Conservation (phyloP, 1,140 invertebrate genomes). For the Drosophila tristis region DNA sequence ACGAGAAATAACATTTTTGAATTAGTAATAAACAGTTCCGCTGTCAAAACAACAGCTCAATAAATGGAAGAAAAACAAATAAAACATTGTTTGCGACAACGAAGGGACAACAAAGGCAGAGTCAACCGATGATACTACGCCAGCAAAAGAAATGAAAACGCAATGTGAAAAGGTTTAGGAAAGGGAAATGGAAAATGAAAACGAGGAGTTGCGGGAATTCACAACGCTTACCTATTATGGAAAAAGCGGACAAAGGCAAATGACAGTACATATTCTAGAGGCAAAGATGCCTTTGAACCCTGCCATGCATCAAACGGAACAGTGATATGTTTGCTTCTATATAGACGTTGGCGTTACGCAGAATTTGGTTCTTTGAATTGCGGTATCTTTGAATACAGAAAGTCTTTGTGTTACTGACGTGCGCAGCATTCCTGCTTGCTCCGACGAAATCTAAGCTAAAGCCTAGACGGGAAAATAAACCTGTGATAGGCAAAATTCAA, state of each 20-base stretch:
- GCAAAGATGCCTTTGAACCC: conserved; percentile 38
- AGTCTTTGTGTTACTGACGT: conserved; percentile 19
- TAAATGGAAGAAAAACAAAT: conserved; percentile 81
- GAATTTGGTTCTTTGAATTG: conserved; percentile 19
- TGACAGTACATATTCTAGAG: conserved; percentile 2
- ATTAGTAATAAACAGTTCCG: conserved; percentile 80
- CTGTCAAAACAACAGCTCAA: conserved; percentile 51
- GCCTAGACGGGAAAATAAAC: conserved; percentile 31
- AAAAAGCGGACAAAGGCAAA: conserved; percentile 53
- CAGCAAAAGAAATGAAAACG: conserved; percentile 9
- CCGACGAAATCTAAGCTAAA: neutral
- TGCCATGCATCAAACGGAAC: conserved; percentile 14
- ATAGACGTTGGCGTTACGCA: conserved; percentile 40
- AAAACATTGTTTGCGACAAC: conserved; percentile 62
- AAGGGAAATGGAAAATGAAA: conserved; percentile 35
- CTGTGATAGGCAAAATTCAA: neutral
- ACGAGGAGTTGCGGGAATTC: conserved; percentile 22
- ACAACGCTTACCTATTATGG: neutral
- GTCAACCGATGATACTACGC: neutral
- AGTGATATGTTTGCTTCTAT: conserved; percentile 18
- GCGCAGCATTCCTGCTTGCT: neutral
- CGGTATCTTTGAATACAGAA: conserved; percentile 29
- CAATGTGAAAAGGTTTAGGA: conserved; percentile 50
- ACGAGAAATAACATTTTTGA: conserved; percentile 79
- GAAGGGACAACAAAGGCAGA: conserved; percentile 33